These are phyloP conservation scores for Syngnathus floridae DNA, from an alignment of 2,113 vertebrate genomes.

Conservation along the genomic window DNA sequence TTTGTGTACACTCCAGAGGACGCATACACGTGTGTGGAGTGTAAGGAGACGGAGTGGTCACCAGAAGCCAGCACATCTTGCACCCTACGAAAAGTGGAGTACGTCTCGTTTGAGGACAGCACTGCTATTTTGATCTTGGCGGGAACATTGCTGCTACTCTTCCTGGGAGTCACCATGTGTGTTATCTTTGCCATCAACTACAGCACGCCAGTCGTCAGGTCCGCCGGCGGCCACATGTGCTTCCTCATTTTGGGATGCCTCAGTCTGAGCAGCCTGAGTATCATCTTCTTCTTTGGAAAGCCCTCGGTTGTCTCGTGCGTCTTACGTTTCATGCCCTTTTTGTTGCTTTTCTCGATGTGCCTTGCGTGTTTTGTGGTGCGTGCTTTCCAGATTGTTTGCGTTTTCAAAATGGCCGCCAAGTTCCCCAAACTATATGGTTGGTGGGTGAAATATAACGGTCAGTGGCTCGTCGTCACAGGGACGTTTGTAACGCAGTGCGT, in stretches of 20 bases:
- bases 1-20: conserved; percentile 46
- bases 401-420: conserved; percentile 80
- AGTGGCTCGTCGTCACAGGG: conserved; percentile 61
- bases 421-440: conserved; percentile 61
- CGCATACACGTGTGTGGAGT: conserved; percentile 65
- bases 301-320: conserved; percentile 62
- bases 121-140: conserved; percentile 61
- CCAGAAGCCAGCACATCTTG: conserved; percentile 66
- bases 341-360: conserved; percentile 70
- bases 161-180: conserved; percentile 44
- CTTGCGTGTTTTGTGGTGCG: conserved; percentile 75
- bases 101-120: conserved; percentile 61
- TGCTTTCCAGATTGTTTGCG: conserved; percentile 79
- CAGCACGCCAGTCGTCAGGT: conserved; percentile 78
- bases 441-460: conserved; percentile 73
- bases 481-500: conserved; percentile 54
- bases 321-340: conserved; percentile 61
- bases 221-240: conserved; percentile 77
- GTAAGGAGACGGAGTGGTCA: conserved; percentile 73
- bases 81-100: conserved; percentile 57
- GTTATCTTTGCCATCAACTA: conserved; percentile 68
- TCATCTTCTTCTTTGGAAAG: conserved; percentile 73
- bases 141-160: conserved; percentile 37
- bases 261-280: conserved; percentile 59
- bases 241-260: conserved; percentile 79